Evolutionary conservation across 2,888 invertebrate species (phyloP).

Genomic region (Epirrita christyi): DNA sequence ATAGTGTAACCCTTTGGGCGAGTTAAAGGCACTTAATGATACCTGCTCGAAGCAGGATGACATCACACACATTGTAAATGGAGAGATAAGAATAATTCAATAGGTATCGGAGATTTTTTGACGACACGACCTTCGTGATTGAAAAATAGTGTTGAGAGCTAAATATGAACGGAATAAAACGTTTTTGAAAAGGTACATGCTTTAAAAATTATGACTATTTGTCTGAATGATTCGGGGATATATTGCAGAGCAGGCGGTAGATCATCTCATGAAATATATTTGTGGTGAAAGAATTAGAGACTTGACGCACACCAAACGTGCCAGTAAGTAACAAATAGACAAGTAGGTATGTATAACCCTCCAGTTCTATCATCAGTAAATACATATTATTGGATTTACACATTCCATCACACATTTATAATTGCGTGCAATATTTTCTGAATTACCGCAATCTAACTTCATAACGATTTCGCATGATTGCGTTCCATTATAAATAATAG

Average conservation of each 20-base stretch:
- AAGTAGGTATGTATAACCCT: not conserved
- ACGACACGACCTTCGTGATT: slow-evolving; percentile 56
- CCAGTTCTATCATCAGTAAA: slow-evolving; percentile 6
- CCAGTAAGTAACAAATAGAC: no score
- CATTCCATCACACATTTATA: slow-evolving; percentile 43
- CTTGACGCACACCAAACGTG: no score
- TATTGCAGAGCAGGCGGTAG: no score
- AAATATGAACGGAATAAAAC: slow-evolving; percentile 27
- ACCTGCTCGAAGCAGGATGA: slow-evolving; percentile 63
- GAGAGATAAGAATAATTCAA: slow-evolving; percentile 66
- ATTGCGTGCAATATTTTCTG: slow-evolving; percentile 54
- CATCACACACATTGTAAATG: slow-evolving; percentile 70
- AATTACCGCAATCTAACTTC: slow-evolving; percentile 58
- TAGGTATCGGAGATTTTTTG: slow-evolving; percentile 59
- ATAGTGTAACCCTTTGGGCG: slow-evolving; percentile 34
- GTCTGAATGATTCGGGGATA: no score
- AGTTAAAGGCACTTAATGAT: slow-evolving; percentile 68
- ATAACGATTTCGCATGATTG: slow-evolving; percentile 63
- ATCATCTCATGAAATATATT: no score
- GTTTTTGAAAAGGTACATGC: slow-evolving; percentile 4
- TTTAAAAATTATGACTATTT: no score
- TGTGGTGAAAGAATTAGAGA: no score
- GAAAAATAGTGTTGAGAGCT: slow-evolving; percentile 24
- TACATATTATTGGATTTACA: slow-evolving; percentile 20
- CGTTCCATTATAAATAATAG: slow-evolving; percentile 61